Evolutionary conservation across 2,888 invertebrate species (phyloP).

Genomic region (Auanema freiburgensis): DNA sequence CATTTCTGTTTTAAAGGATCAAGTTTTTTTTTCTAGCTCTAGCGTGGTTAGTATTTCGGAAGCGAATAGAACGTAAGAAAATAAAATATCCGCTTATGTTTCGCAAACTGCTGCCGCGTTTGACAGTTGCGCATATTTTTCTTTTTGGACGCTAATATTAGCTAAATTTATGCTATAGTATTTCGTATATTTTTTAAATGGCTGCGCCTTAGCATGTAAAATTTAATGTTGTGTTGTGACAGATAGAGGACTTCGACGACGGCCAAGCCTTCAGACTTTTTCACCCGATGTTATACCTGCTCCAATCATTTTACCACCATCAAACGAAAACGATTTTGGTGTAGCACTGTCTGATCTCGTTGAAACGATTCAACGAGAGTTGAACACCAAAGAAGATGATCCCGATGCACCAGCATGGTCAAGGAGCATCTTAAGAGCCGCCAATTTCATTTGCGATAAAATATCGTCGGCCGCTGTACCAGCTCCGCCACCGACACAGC

Average conservation of each 20-base stretch:
- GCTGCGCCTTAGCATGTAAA: too few species aligned
- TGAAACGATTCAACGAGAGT: constrained; percentile 38
- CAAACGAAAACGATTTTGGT: constrained; percentile 37
- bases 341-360: constrained; percentile 40
- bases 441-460: constrained; percentile 56
- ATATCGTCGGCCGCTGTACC: constrained; percentile 31
- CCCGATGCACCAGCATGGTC: constrained; percentile 50
- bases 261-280: constrained; percentile 11
- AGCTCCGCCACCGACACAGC: constrained; percentile 1
- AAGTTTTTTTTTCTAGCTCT: constrained; percentile 73
- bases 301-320: constrained; percentile 32
- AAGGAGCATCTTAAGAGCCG: constrained; percentile 53
- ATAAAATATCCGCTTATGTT: neutral
- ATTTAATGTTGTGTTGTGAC: too few species aligned
- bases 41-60: constrained; percentile 89
- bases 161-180: too few species aligned
- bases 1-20: constrained; percentile 5
- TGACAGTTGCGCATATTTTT: too few species aligned
- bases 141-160: too few species aligned
- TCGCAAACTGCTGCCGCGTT: too few species aligned
- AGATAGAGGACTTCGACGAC: constrained; percentile 11
- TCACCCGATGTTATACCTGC: constrained; percentile 22
- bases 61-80: constrained; percentile 81
- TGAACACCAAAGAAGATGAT: constrained; percentile 22
- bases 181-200: too few species aligned